Conservation (phyloP, 2,113 vertebrate species). For the Mystacornis crossleyi region DNA sequence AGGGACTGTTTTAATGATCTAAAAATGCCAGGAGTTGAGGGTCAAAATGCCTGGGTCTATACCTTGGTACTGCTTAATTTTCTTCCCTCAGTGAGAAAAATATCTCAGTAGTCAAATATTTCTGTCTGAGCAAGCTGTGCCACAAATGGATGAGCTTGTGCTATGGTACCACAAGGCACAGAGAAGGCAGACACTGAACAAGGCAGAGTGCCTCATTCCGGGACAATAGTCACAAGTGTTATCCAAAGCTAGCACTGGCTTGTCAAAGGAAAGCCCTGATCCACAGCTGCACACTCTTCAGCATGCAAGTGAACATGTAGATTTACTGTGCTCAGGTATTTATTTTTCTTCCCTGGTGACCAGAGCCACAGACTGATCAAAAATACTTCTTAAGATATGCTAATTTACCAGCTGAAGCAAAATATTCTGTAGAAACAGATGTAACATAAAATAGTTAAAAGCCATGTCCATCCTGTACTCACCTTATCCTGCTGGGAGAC, state of each 20-base stretch:
- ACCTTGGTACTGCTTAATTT: background rate
- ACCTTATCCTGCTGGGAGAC: background rate
- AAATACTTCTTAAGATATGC: background rate
- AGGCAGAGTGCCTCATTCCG: background rate
- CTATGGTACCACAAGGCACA: background rate
- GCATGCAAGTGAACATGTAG: background rate
- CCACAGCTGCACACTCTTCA: rapidly evolving
- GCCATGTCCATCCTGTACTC: background rate
- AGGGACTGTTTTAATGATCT: background rate
- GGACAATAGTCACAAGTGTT: background rate
- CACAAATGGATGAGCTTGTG: background rate
- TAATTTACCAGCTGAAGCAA: background rate
- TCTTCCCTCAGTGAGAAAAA: background rate
- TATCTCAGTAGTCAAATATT: background rate
- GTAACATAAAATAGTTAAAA: background rate
- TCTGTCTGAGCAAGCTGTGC: background rate
- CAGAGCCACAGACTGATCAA: background rate
- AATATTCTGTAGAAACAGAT: background rate
- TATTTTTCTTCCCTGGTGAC: background rate
- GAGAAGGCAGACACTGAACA: background rate
- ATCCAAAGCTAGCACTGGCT: background rate
- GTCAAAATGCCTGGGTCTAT: background rate
- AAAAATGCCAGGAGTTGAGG: background rate
- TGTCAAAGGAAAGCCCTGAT: background rate
- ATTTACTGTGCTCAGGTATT: background rate